Evolutionary conservation across 2,797 vertebrate species (phyloP), one percentile per base, ranked within the genome.

Genomic region (Pangasius djambal): DNA sequence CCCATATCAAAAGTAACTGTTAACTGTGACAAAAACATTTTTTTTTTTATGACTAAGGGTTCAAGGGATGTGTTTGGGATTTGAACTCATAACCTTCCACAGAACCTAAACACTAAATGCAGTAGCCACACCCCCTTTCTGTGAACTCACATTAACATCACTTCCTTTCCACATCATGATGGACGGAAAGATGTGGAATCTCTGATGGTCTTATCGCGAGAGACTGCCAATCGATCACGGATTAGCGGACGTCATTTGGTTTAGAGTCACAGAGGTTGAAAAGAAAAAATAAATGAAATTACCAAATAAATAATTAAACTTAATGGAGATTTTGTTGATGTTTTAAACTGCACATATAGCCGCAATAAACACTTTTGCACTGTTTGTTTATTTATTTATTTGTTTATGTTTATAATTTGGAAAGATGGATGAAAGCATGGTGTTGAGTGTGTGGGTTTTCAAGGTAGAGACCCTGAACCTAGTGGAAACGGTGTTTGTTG

Each of bases 191-290:
- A 25, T 22, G 37, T 57, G 1, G 70, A 22, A 44, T 28, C 72
- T 90, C 86, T 89, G 87, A 88, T 57, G 74, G 87, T 86, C 86
- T 90, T 87, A 89, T 88, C 83, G 83, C 81, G 84, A 88, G 86
- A 67, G 85, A 40, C 44, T 69, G 9, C 84, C 88, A 74, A 2
- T 89, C 90, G 82, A 44, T 90, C 85, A 91, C 31, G 59, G 88
- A 79, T 83, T 86, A 88, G 72, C 20, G 22, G 74, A 81, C 50
- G 48, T 37, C 13, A 2, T 28, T 20, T 55, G 28, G 48, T 52
- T 55, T 57, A 79, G 31, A 79, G 77, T 79, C 77, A 57, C 16
- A 22, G 1, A 8, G 0, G 87, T 50, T 18, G 1, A 67, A 63
- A 63, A 28, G 59, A 37, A 34, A 7, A 0, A 9, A 63, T 44